A percentile compares a stretch with the other conserved stretches of the same genome.
Conservation (phyloP, 1,140 invertebrate species). For the Ylistrum balloti region DNA sequence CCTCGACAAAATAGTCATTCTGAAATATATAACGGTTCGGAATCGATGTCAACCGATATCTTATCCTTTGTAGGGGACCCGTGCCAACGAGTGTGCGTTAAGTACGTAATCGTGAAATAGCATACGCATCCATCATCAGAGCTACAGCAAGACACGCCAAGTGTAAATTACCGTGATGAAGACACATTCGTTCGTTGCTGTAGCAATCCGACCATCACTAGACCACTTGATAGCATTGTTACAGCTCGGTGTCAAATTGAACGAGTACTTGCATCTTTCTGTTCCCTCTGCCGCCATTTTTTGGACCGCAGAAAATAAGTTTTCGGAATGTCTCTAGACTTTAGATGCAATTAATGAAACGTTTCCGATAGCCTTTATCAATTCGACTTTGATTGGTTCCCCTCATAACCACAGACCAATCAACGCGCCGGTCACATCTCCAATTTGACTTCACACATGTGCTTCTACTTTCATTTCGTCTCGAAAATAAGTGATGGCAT, state of each 20-base stretch:
- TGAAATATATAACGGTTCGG: too few species aligned
- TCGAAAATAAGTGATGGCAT: not conserved
- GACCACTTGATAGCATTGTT: not conserved
- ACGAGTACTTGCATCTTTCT: not conserved
- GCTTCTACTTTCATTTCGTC: constrained; percentile 7
- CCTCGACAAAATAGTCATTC: too few species aligned
- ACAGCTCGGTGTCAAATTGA: not conserved
- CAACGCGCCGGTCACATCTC: not conserved
- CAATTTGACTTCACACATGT: not conserved
- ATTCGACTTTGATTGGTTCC: not conserved
- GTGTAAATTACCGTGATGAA: not conserved
- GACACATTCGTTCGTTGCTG: not conserved
- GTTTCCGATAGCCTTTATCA: not conserved
- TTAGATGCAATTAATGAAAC: not conserved
- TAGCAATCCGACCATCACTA: not conserved
- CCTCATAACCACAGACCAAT: not conserved
- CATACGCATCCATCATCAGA: not conserved
- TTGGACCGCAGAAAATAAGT: too few species aligned
- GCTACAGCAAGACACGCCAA: not conserved
- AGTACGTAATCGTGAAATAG: not conserved
- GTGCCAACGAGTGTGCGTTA: too few species aligned
- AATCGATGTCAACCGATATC: too few species aligned
- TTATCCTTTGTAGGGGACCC: too few species aligned
- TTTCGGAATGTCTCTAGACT: not conserved
- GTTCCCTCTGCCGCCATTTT: constrained; percentile 24